Conservation (phyloP, 2,113 vertebrate genomes). For the Bathybates hornii region DNA sequence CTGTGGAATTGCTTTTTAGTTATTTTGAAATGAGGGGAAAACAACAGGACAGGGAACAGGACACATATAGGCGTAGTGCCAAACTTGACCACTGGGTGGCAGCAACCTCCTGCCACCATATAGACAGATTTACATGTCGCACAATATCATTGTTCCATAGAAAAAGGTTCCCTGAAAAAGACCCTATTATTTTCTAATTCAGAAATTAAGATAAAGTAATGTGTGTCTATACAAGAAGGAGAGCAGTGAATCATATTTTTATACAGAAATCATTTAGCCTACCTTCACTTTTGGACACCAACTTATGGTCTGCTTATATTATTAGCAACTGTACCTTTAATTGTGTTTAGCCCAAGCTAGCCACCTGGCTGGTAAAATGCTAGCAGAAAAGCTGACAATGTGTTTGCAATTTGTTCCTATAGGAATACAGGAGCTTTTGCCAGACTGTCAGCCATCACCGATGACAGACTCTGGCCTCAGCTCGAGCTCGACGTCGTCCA, state of each 20-base stretch:
- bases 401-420: not conserved
- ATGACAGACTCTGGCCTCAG: conserved; percentile 99
- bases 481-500: conserved; percentile 97
- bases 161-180: not conserved
- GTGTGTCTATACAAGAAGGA: not conserved
- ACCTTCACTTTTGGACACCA: not conserved
- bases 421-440: conserved; percentile 86
- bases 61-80: not conserved
- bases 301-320: not conserved
- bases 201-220: not conserved
- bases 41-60: not conserved
- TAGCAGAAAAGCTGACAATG: not conserved
- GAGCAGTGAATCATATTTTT: not conserved
- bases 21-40: not conserved
- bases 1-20: not conserved
- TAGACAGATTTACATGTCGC: not conserved
- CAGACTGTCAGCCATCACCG: conserved; percentile 93
- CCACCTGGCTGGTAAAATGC: not conserved
- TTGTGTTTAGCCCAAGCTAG: not conserved
- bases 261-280: not conserved
- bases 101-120: not conserved
- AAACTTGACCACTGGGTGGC: conserved; percentile 1
- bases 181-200: not conserved
- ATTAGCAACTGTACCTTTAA: not conserved
- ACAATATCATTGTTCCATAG: not conserved